Base-by-base conservation (phyloP, 2,113 vertebrate genomes). In the Myxocyprinus asiaticus region DNA sequence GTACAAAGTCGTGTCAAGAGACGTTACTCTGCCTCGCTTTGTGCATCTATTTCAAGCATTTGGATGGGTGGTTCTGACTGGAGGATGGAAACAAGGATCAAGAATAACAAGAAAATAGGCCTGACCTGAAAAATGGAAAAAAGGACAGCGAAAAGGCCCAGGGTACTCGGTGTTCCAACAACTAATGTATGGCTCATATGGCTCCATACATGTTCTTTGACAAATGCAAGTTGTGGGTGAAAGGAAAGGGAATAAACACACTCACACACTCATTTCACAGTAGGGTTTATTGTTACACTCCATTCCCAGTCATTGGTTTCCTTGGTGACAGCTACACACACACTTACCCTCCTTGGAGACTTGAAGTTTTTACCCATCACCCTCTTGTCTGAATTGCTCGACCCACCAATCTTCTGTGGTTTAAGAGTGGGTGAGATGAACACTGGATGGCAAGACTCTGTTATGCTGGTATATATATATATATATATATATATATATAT, bases 241-340 rank as follows among this genome's bases (percentile, higher is more conserved):
- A 17, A 75, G 68, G 44, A 14, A 47, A 48, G 9, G 6, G 22
- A 55, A 76, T 43, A 66, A 63, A 65, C 12, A 61, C 22, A 33
- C 22, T 83, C 85, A 87, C 8, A 67, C 64, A 22, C 14, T 82
- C 64, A 82, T 85, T 86, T 78, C 74, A 79, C 69, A 53, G 59
- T 82, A 78, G 61, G 58, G 75, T 51, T 77, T 75, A 81, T 87
- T 88, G 83, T 87, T 87, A 67, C 56, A 71, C 84, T 89, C 79
- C 78, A 72, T 87, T 85, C 86, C 79, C 73, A 77, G 22, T 72
- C 12, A 0, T 62, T 68, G 47, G 80, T 68, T 65, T 82, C 84
- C 77, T 83, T 77, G 62, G 65, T 10, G 76, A 82, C 84, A 84
- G 53, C 78, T 86, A 87, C 59, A 84, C 89, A 84, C 78, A 79